Evolutionary conservation across 64 coral and sea anemone species (phyloP).

Genomic region (Stylophora pistillata): DNA sequence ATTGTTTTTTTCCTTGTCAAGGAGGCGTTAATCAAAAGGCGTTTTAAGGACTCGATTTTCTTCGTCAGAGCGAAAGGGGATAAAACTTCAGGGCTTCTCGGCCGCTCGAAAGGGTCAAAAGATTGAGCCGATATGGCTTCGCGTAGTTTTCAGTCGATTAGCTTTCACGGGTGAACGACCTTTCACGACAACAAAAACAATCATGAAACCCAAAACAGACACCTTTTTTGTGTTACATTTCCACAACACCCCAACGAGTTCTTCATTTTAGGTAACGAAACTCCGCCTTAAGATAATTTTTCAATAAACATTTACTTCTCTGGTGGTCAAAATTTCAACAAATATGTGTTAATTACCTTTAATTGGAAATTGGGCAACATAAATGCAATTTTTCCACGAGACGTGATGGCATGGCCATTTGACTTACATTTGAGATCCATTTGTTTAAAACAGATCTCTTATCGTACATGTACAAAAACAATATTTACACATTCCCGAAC

Average conservation of each 20-base stretch:
- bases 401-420: conserved; percentile 10
- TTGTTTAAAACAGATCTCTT: background rate
- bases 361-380: background rate
- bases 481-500: conserved; percentile 24
- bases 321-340: background rate
- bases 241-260: no score
- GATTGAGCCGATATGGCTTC: background rate
- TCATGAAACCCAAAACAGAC: background rate
- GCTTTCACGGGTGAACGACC: background rate
- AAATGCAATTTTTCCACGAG: background rate
- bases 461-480: background rate
- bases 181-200: background rate
- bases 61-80: background rate
- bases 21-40: background rate
- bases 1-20: no score
- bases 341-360: background rate
- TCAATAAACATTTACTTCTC: background rate
- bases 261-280: no score
- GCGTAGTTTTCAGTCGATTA: background rate
- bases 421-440: background rate
- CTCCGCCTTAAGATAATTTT: background rate
- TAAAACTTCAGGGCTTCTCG: background rate
- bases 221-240: background rate
- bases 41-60: background rate
- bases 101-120: background rate